Conservation (phyloP, 2,113 vertebrate genomes). For the Thunnus thynnus region DNA sequence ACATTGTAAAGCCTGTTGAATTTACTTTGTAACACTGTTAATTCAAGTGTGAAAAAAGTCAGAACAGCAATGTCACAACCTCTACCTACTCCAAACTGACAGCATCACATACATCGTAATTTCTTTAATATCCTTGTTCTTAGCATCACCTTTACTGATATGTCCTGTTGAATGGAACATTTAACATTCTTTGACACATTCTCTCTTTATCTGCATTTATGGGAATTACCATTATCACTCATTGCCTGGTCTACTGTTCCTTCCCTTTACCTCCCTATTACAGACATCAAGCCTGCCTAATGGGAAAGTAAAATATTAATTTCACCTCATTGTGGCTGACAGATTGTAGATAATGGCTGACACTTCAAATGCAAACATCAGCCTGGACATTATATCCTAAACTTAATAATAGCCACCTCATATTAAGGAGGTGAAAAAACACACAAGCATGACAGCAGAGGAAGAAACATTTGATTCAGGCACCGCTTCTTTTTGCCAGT, state of each 20-base stretch:
- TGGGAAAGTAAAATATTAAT: constrained; percentile 83
- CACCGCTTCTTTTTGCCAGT: constrained; percentile 68
- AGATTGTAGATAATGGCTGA: constrained; percentile 58
- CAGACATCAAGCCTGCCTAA: constrained; percentile 71
- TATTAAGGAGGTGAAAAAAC: constrained; percentile 30
- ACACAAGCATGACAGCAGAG: constrained; percentile 50
- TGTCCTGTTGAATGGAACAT: constrained; percentile 38
- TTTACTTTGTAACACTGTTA: constrained; percentile 23
- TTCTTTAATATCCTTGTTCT: constrained; percentile 27
- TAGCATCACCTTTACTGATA: constrained; percentile 26
- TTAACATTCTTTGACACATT: constrained; percentile 39
- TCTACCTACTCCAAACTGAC: neutral
- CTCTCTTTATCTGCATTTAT: constrained; percentile 51
- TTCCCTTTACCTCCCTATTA: constrained; percentile 69
- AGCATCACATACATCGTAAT: constrained; percentile 22
- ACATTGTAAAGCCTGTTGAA: neutral
- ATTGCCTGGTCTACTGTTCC: constrained; percentile 42
- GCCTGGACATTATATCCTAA: constrained; percentile 70
- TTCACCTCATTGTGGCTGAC: constrained; percentile 67
- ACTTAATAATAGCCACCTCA: constrained; percentile 73
- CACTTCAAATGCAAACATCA: constrained; percentile 67
- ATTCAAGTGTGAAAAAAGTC: constrained; percentile 2
- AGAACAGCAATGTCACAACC: constrained; percentile 12
- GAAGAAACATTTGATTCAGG: constrained; percentile 71
- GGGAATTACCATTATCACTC: constrained; percentile 46